A percentile compares a stretch with the other conserved stretches of the same genome.
phyloP scores from a whole-genome alignment of 2,888 invertebrate genomes.

The Lithodes maja region DNA sequence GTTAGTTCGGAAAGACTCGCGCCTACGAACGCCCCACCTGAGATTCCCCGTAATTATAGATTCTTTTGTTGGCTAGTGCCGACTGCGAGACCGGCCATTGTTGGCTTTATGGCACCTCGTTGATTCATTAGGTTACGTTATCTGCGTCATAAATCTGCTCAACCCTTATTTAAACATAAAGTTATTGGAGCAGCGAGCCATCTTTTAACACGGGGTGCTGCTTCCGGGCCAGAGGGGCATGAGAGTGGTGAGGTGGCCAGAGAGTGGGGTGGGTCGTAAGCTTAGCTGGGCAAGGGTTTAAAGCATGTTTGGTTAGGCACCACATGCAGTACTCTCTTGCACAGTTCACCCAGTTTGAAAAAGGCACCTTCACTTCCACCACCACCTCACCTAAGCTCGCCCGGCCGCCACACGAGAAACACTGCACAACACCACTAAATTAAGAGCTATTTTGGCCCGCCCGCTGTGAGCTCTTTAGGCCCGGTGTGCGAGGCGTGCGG shows the following conservation, averaged over 20 bases:
- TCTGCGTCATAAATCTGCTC: conserved; percentile 65
- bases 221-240: conserved; percentile 55
- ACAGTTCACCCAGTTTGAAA: conserved; percentile 51
- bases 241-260: conserved; percentile 28
- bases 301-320: conserved; percentile 68
- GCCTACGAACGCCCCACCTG: conserved; percentile 52
- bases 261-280: conserved; percentile 44
- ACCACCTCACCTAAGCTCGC: conserved; percentile 37
- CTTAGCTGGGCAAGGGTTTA: conserved; percentile 51
- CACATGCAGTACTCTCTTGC: conserved; percentile 66
- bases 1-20: conserved; percentile 51
- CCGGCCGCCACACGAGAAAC: conserved; percentile 39
- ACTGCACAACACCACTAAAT: conserved; percentile 43
- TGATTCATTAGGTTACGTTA: conserved; percentile 68
- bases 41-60: conserved; percentile 69
- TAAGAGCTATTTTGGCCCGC: conserved; percentile 54
- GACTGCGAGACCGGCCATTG: conserved; percentile 60
- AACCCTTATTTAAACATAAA: conserved; percentile 70
- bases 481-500: conserved; percentile 46
- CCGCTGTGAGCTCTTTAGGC: conserved; percentile 41
- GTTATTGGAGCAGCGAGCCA: conserved; percentile 67
- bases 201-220: conserved; percentile 65
- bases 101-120: conserved; percentile 67
- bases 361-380: conserved; percentile 57
- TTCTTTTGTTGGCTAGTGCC: conserved; percentile 66